Evolutionary conservation across 2,797 vertebrate genomes (phyloP).

Genomic region (Apogon hyalosoma): DNA sequence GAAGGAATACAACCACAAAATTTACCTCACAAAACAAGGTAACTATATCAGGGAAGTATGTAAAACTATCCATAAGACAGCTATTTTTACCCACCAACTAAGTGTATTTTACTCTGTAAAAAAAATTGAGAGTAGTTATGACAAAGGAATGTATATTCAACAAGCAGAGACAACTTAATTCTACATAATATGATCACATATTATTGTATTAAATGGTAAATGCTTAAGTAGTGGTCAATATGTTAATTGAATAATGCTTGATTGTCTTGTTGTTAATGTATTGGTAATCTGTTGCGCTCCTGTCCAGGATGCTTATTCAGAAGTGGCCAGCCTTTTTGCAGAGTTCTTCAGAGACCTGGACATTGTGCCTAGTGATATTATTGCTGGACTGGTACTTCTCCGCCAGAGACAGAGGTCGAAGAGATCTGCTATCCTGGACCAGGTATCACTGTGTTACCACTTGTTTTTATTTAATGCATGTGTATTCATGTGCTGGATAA

Average conservation of each 20-base stretch:
- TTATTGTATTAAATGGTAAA: background rate
- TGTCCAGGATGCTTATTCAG: slow-evolving; percentile 95
- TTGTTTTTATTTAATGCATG: background rate
- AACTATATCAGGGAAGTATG: background rate
- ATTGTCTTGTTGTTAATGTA: background rate
- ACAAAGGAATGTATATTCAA: background rate
- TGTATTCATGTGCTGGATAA: background rate
- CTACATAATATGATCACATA: background rate
- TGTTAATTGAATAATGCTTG: too few relatives aligned
- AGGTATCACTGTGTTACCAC: slow-evolving; percentile 80
- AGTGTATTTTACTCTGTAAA: background rate
- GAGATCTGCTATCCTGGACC: slow-evolving; percentile 92
- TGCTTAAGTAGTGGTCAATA: background rate
- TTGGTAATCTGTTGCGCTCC: slow-evolving; percentile 13
- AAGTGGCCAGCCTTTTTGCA: slow-evolving; percentile 97
- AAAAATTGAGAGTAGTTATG: background rate
- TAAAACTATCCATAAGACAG: background rate
- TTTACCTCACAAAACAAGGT: background rate
- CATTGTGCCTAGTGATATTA: slow-evolving; percentile 98
- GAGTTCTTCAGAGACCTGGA: slow-evolving; percentile 99
- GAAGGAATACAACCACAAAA: slow-evolving; percentile 30
- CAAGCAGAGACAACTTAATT: background rate
- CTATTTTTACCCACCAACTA: background rate
- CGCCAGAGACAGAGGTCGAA: slow-evolving; percentile 95
- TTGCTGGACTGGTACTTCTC: slow-evolving; percentile 96